Evolutionary conservation across 2,113 vertebrate species (phyloP).

Genomic region (Odocoileus virginianus): DNA sequence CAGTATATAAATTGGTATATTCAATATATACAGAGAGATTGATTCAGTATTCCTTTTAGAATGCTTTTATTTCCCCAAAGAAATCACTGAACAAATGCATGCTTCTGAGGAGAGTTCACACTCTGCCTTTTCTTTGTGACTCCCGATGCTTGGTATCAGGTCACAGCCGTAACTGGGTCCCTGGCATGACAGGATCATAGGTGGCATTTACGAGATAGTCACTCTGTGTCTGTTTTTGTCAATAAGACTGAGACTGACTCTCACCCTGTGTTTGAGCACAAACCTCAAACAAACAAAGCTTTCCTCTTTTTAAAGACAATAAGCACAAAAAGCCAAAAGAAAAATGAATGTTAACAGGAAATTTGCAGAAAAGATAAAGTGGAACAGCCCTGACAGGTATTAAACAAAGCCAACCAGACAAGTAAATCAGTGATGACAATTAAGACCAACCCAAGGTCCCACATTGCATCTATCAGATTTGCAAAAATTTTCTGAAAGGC

Average conservation of each 20-base stretch:
- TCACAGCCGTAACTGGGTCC: background rate
- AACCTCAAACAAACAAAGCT: background rate
- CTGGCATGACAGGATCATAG: fast-evolving
- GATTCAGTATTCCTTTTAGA: background rate
- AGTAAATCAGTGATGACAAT: background rate
- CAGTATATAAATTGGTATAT: too few species aligned
- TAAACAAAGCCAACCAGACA: background rate
- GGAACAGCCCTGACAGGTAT: background rate
- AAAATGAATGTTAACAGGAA: background rate
- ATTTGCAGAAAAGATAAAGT: background rate
- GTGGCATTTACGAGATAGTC: background rate
- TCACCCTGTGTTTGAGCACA: background rate
- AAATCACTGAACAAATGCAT: background rate
- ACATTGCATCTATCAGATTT: background rate
- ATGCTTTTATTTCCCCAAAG: background rate
- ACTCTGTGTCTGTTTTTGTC: background rate
- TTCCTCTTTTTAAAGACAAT: background rate
- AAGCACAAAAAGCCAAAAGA: background rate
- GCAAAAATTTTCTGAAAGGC: background rate
- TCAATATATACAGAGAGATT: background rate
- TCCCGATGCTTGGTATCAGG: background rate
- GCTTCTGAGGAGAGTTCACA: background rate
- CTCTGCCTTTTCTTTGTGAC: background rate
- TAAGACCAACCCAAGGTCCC: background rate
- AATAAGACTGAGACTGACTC: background rate